These are phyloP conservation scores for Lagorchestes hirsutus DNA, from an alignment of 2,797 vertebrate species.

Conservation along the genomic window DNA sequence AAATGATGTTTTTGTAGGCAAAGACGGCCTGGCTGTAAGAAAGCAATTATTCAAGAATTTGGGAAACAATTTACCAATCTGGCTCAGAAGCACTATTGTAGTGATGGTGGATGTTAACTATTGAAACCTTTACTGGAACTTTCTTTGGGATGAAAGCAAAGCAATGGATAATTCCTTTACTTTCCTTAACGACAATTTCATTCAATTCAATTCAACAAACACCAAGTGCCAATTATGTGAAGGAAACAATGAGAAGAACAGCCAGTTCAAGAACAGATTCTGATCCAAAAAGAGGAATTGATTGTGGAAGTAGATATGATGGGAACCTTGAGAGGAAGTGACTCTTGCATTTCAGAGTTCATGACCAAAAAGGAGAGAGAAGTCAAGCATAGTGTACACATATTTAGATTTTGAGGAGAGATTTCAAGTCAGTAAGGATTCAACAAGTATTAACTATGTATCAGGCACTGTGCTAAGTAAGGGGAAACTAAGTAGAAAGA, in stretches of 20 bases:
- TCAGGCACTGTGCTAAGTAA: neutral
- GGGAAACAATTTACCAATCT: neutral
- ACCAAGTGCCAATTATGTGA: neutral
- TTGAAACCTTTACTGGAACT: neutral
- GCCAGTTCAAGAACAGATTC: neutral
- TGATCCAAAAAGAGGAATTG: neutral
- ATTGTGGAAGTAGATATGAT: neutral
- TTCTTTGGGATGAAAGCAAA: neutral
- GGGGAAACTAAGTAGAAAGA: neutral
- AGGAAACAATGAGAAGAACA: neutral
- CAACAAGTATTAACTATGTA: neutral
- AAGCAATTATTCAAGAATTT: neutral
- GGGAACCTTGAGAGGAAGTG: neutral
- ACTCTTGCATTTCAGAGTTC: neutral
- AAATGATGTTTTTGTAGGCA: neutral
- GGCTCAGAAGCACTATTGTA: neutral
- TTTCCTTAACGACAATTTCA: neutral
- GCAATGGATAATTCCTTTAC: neutral
- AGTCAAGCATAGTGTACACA: neutral
- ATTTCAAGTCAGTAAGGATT: neutral
- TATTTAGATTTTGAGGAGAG: neutral
- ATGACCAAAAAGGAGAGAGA: neutral
- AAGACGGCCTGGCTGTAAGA: neutral
- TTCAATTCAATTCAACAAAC: neutral
- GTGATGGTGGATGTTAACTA: neutral